Conservation (phyloP, 2,113 vertebrate species). For the Camelus bactrianus region DNA sequence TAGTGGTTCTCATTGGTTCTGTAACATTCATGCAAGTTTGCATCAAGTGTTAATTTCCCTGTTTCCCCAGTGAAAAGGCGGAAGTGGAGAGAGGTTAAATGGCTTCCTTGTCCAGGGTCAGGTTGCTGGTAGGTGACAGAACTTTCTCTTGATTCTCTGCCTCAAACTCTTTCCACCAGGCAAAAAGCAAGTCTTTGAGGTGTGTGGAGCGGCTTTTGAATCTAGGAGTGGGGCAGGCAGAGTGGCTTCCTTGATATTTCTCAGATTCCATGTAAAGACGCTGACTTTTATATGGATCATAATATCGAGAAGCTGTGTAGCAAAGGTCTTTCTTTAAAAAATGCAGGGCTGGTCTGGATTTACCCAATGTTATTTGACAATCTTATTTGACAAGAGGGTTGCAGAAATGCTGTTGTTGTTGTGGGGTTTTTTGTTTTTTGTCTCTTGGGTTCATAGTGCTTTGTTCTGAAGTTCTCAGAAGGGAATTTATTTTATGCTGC, state of each 20-base stretch:
- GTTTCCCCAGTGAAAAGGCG: slow-evolving; percentile 56
- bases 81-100: slow-evolving; percentile 74
- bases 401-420: neutral
- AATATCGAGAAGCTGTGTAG: neutral
- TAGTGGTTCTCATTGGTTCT: neutral
- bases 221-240: slow-evolving; percentile 63
- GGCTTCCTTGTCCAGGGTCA: slow-evolving; percentile 74
- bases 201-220: slow-evolving; percentile 52
- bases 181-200: slow-evolving; percentile 71
- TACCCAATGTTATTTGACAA: neutral
- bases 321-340: slow-evolving; percentile 51
- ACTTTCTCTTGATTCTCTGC: slow-evolving; percentile 67
- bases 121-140: slow-evolving; percentile 71
- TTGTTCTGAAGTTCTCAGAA: neutral
- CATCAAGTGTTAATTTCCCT: slow-evolving; percentile 51
- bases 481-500: neutral
- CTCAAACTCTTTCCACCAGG: slow-evolving; percentile 65
- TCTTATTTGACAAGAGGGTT: neutral
- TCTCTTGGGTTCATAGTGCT: neutral
- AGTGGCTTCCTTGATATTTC: slow-evolving; percentile 63
- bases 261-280: slow-evolving; percentile 65
- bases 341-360: neutral
- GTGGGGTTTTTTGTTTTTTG: neutral
- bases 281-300: slow-evolving; percentile 42
- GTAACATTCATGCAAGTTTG: slow-evolving; percentile 52